Evolutionary conservation across 2,797 vertebrate genomes (phyloP).

Genomic region (Loriculus beryllinus): DNA sequence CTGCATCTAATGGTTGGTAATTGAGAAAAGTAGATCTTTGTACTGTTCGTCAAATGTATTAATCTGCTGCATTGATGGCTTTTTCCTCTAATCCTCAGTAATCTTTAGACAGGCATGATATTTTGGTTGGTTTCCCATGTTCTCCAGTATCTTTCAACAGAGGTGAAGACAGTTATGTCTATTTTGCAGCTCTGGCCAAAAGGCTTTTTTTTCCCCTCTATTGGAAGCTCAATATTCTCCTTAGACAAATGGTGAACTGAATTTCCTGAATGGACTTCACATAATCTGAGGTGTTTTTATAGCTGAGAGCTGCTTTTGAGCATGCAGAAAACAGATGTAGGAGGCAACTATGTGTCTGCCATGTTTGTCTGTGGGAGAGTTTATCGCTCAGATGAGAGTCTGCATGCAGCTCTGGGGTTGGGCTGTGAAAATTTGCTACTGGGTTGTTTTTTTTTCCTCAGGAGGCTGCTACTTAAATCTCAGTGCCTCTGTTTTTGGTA

Average conservation of each 20-base stretch:
- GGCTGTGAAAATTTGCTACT: neutral
- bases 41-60: neutral
- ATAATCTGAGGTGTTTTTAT: neutral
- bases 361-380: neutral
- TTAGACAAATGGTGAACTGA: neutral
- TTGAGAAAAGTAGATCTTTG: neutral
- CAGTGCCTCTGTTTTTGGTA: neutral
- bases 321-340: neutral
- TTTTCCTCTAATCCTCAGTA: neutral
- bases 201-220: neutral
- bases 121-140: neutral
- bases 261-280: neutral
- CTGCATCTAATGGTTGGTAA: neutral
- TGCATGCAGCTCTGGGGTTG: neutral
- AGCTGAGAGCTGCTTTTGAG: neutral
- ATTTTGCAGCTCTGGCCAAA: neutral
- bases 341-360: conserved; percentile 26
- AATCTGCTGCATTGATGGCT: neutral
- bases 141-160: neutral
- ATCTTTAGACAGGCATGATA: neutral
- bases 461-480: neutral
- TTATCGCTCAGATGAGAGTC: neutral
- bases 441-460: neutral
- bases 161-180: neutral
- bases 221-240: neutral